Percentiles rank a stretch among this genome's conserved stretches.
These are phyloP conservation scores for Troilus luridus DNA, from an alignment of 2,888 invertebrate species.

Conservation along the genomic window DNA sequence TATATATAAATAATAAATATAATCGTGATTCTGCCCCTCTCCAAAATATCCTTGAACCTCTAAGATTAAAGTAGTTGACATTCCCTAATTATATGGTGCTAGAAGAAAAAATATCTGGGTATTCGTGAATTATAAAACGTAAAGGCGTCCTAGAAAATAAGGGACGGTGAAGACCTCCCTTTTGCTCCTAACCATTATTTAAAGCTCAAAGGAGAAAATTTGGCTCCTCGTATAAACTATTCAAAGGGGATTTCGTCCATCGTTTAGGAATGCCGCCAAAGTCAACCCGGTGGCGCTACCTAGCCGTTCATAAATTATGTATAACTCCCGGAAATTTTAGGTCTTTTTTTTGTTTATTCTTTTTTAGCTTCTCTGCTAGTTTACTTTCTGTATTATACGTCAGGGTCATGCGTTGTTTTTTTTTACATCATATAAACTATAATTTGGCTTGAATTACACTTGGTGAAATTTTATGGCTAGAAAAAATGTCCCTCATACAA, in stretches of 20 bases:
- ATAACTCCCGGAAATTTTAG: neutral
- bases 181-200: conserved; percentile 13
- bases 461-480: too few relatives aligned
- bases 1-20: too few relatives aligned
- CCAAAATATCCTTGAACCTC: neutral
- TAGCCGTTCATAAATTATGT: neutral
- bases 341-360: neutral
- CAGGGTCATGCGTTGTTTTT: neutral
- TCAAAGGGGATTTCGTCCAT: conserved; percentile 25
- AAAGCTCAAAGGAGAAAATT: conserved; percentile 15
- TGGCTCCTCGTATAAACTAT: conserved; percentile 10
- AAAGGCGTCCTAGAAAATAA: neutral
- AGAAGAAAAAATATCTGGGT: neutral
- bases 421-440: too few relatives aligned
- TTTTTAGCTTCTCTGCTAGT: neutral
- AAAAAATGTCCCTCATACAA: too few relatives aligned
- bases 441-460: too few relatives aligned
- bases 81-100: neutral
- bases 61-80: neutral
- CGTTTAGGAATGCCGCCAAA: neutral
- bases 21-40: too few relatives aligned
- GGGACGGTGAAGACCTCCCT: neutral
- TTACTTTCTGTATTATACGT: neutral
- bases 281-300: neutral
- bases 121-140: neutral